phyloP scores from a whole-genome alignment of 2,113 vertebrate species.

The Plecturocebus donacophilus region DNA sequence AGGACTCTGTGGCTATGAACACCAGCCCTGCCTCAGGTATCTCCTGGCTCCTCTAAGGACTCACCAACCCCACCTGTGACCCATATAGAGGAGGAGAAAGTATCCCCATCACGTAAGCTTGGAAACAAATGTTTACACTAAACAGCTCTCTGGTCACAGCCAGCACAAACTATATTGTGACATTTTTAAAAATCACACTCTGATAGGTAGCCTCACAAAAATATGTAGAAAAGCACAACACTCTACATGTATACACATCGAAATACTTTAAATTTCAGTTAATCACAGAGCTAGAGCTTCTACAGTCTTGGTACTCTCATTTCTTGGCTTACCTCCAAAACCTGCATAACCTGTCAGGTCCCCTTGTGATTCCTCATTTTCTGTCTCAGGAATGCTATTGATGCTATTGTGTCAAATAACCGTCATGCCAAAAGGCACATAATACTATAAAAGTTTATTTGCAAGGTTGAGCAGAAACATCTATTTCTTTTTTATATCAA shows the following conservation, averaged over 20 bases:
- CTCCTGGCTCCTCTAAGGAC: not conserved
- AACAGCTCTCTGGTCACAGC: not conserved
- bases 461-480: slow-evolving; percentile 28
- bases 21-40: not conserved
- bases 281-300: slow-evolving; percentile 7
- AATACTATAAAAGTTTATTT: slow-evolving; percentile 46
- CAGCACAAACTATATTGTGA: not conserved
- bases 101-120: not conserved
- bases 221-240: not conserved
- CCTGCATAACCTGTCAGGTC: slow-evolving; percentile 44
- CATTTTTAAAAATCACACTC: not conserved
- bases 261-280: slow-evolving; percentile 49
- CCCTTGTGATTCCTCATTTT: slow-evolving; percentile 30
- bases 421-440: slow-evolving; percentile 45
- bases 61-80: not conserved
- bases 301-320: not conserved
- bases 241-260: not conserved
- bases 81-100: not conserved
- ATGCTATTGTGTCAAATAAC: slow-evolving; percentile 58
- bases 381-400: slow-evolving; percentile 34
- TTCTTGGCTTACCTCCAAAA: slow-evolving; percentile 36
- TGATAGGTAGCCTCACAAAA: not conserved
- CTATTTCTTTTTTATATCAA: slow-evolving; percentile 38
- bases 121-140: not conserved
- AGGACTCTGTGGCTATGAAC: not conserved